These are phyloP conservation scores for Hyppa rectilinea DNA, from an alignment of 2,888 invertebrate species.

Conservation along the genomic window DNA sequence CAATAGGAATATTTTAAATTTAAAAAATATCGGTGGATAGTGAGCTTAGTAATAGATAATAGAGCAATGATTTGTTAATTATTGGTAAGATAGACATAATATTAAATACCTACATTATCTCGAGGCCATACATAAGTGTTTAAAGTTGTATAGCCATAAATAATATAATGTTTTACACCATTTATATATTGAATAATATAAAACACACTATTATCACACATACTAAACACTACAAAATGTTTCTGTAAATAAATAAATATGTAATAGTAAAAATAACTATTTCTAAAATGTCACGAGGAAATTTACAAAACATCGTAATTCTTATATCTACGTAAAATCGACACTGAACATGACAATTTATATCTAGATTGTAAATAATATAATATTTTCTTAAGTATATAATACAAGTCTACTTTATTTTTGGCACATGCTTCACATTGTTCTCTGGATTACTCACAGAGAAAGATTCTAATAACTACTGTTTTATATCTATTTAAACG, in stretches of 20 bases:
- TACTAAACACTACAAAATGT: conserved; percentile 7
- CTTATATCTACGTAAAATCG: conserved; percentile 34
- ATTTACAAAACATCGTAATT: conserved; percentile 17
- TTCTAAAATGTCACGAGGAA: conserved; percentile 14
- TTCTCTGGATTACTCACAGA: conserved; percentile 62
- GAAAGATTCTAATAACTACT: conserved; percentile 43
- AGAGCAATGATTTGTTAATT: conserved; percentile 20
- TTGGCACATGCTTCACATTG: conserved; percentile 56
- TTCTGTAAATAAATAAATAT: conserved; percentile 8
- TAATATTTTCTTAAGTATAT: conserved; percentile 48
- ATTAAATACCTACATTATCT: conserved; percentile 1
- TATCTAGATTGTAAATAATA: conserved; percentile 49
- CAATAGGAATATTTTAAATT: conserved; percentile 16
- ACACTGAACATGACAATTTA: conserved; percentile 28
- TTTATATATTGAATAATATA: too few relatives aligned
- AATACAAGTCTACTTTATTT: conserved; percentile 57
- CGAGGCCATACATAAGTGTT: background rate
- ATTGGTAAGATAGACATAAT: conserved; percentile 5
- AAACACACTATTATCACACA: conserved; percentile 4
- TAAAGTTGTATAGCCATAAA: background rate
- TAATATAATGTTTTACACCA: conserved; percentile 14
- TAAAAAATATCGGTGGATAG: conserved; percentile 30
- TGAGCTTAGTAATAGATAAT: conserved; percentile 36
- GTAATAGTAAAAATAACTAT: conserved; percentile 24
- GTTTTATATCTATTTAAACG: conserved; percentile 25